Evolutionary conservation across 2,888 invertebrate species (phyloP), one percentile per base, ranked within the genome.

Genomic region (Dryococelus australis): DNA sequence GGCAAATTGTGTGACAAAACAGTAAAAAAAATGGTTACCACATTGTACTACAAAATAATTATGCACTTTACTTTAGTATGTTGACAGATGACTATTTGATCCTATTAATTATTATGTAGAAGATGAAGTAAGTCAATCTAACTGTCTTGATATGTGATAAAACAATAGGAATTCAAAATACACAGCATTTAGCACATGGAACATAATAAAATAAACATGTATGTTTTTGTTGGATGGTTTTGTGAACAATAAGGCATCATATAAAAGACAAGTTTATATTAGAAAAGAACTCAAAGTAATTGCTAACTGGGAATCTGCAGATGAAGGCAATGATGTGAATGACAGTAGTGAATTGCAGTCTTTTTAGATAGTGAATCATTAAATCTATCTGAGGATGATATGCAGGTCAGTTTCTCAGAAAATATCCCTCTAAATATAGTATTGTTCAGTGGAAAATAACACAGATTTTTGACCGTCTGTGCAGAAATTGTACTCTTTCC

Each of bases 391-490:
- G 65, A 65, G 16, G 65, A 65, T 10, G 6, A 65, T n/a, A 24
- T n/a, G 65, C 24, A 65, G 65, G 65, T 65, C 16, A 65, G 65
- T 65, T 65, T 65, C 16, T 24, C 65, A 16, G 13, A 65, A 16
- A 65, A 65, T 65, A 65, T 65, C 16, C 65, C 24, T 20, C 13
- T 65, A 65, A 24, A 65, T 65, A 65, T 65, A 16, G 24, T 6
- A 24, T 20, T 65, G 6, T 83, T 83, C 83, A 43, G 83, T 83
- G 8, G 83, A 12, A 83, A 83, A 83, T 83, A 20, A 83, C 43
- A 43, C 83, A 28, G 43, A 43, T 20, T 83, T 83, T 83, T 28
- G 28, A 35, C 83, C 83, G 0, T 6, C 12, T 20, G 20, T n/a
- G 28, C 43, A 35, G n/a, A 28, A 20, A 43, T 83, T 83, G 6